Conservation (phyloP, 23 tunicate genomes). For the Pegea sp. region DNA sequence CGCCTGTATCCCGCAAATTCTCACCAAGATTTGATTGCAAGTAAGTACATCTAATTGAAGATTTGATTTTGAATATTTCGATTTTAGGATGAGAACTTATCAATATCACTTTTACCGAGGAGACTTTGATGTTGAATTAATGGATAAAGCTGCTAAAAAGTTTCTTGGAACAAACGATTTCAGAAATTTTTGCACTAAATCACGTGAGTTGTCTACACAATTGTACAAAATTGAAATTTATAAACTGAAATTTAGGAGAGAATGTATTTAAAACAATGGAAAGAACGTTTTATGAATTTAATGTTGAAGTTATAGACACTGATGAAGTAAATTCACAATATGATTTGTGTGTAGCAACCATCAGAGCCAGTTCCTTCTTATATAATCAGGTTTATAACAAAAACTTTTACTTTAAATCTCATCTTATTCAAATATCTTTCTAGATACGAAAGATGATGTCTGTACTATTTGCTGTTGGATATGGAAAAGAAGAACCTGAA, state of each 20-base stretch:
- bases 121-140: conserved; percentile 19
- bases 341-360: conserved; percentile 30
- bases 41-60: conserved; percentile 5
- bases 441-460: neutral
- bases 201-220: too few species aligned
- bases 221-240: too few species aligned
- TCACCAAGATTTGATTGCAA: conserved; percentile 22
- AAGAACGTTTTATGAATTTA: neutral
- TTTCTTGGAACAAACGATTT: conserved; percentile 61
- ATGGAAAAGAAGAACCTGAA: neutral
- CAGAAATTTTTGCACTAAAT: conserved; percentile 45
- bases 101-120: conserved; percentile 47
- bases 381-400: conserved; percentile 27
- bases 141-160: conserved; percentile 54
- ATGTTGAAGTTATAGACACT: conserved; percentile 1
- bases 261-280: too few species aligned
- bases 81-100: conserved; percentile 30
- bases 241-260: too few species aligned
- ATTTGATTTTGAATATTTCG: neutral
- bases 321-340: conserved; percentile 4
- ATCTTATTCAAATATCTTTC: neutral
- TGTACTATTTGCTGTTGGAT: neutral
- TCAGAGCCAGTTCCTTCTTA: conserved; percentile 15
- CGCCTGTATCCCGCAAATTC: conserved; percentile 34
- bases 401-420: neutral